Percentiles rank a stretch among this genome's conserved stretches.
phyloP scores from a whole-genome alignment of 2,888 invertebrate species.

The Orchesellides sinensis region DNA sequence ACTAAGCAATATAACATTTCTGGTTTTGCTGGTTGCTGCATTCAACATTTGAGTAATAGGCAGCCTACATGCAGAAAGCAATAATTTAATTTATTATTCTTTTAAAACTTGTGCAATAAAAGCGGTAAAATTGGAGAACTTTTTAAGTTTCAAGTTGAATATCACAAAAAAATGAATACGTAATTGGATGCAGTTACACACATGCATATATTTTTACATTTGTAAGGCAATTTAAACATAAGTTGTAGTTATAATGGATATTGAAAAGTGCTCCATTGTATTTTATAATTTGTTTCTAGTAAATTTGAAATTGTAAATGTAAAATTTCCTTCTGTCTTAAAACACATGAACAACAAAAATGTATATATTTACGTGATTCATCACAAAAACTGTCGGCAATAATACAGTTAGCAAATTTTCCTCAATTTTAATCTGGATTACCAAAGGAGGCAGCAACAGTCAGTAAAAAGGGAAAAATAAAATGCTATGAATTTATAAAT shows the following conservation, averaged over 20 bases:
- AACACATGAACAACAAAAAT: conserved; percentile 11
- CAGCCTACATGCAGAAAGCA: conserved; percentile 38
- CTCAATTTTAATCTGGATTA: conserved; percentile 55
- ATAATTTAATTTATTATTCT: conserved; percentile 66
- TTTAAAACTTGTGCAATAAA: conserved; percentile 63
- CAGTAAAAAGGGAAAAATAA: conserved; percentile 3
- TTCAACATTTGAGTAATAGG: not conserved
- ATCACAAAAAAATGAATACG: conserved; percentile 50
- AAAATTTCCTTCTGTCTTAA: conserved; percentile 32
- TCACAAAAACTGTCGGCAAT: conserved; percentile 49
- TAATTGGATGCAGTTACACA: conserved; percentile 14
- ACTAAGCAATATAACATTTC: conserved; percentile 8
- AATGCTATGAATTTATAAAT: conserved; percentile 24
- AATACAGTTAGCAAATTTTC: conserved; percentile 52
- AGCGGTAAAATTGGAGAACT: conserved; percentile 56
- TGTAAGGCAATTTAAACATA: too few species aligned
- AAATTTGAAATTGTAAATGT: conserved; percentile 50
- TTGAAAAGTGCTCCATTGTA: not conserved
- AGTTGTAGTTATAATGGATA: too few species aligned
- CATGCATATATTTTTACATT: too few species aligned
- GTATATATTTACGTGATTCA: conserved; percentile 44
- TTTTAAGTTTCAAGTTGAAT: conserved; percentile 49
- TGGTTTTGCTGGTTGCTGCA: conserved; percentile 39
- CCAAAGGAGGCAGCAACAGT: conserved; percentile 8
- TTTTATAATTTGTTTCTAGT: conserved; percentile 42